A percentile compares a stretch with the other conserved stretches of the same genome.
phyloP scores from a whole-genome alignment of 2,888 invertebrate genomes.

The Elysia crispata region DNA sequence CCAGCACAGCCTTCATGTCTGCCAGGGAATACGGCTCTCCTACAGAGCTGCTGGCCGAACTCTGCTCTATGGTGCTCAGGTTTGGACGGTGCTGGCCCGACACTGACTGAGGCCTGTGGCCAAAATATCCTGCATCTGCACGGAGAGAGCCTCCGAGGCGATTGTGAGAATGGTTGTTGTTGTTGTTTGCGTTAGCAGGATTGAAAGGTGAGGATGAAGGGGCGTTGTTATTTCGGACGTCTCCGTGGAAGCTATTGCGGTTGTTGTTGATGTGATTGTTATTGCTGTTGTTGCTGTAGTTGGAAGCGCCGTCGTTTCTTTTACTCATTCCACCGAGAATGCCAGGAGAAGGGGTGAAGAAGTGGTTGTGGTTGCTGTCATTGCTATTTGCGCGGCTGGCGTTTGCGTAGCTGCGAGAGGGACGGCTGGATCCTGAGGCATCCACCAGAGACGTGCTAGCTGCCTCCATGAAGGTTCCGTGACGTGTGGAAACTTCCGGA shows the following conservation, averaged over 20 bases:
- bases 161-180: neutral
- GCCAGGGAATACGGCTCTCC: conserved; percentile 60
- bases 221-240: too few species aligned
- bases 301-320: neutral
- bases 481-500: conserved; percentile 3
- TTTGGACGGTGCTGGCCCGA: neutral
- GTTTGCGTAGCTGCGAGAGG: conserved; percentile 27
- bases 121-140: neutral
- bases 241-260: too few species aligned
- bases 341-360: neutral
- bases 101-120: neutral
- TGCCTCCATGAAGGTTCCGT: conserved; percentile 40
- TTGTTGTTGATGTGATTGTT: neutral
- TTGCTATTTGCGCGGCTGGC: conserved; percentile 17
- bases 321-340: neutral
- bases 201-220: too few species aligned
- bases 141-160: conserved; percentile 16
- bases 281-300: neutral
- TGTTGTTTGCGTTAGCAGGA: too few species aligned
- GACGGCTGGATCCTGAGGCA: neutral
- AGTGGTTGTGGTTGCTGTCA: neutral
- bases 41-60: conserved; percentile 19
- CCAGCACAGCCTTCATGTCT: conserved; percentile 64
- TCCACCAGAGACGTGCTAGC: conserved; percentile 9
- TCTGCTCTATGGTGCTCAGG: neutral